Conservation (phyloP, 30 jellyfish, hydroid and myxozoan species). For the Pseudorhiza aurosa region DNA sequence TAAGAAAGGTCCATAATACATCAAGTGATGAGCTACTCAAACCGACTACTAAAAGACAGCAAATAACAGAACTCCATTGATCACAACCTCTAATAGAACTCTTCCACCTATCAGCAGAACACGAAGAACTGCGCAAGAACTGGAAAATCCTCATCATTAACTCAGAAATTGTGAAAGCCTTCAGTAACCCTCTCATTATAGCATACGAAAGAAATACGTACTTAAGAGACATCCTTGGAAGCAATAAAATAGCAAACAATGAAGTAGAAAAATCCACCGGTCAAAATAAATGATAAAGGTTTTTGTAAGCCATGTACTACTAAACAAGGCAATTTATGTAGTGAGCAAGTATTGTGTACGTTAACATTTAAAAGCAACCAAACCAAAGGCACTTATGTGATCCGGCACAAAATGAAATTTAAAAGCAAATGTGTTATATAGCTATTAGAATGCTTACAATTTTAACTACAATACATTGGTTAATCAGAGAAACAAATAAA, state of each 20-base stretch:
- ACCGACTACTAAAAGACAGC: not conserved
- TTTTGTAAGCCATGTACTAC: too few relatives aligned
- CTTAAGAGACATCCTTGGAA: not conserved
- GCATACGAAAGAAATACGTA: not conserved
- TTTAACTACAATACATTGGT: not conserved
- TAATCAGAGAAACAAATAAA: not conserved
- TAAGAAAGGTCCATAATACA: not conserved
- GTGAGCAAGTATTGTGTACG: too few relatives aligned
- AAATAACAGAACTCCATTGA: constrained; percentile 2
- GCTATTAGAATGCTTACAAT: not conserved
- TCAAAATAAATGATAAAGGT: too few relatives aligned
- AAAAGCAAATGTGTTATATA: too few relatives aligned
- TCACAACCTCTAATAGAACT: constrained; percentile 8
- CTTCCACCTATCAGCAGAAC: not conserved
- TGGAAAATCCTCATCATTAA: not conserved
- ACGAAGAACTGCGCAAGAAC: constrained; percentile 4
- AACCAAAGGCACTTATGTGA: too few relatives aligned
- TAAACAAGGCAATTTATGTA: too few relatives aligned
- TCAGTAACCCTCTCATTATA: not conserved
- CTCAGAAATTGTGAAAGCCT: not conserved
- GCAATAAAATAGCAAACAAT: not conserved
- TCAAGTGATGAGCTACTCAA: constrained; percentile 1
- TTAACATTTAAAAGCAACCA: too few relatives aligned
- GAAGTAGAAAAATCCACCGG: too few relatives aligned
- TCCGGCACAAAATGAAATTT: too few relatives aligned